A percentile compares a stretch with the other conserved stretches of the same genome.
Conservation (phyloP, 2,113 vertebrate species). For the Hyperopisus bebe region DNA sequence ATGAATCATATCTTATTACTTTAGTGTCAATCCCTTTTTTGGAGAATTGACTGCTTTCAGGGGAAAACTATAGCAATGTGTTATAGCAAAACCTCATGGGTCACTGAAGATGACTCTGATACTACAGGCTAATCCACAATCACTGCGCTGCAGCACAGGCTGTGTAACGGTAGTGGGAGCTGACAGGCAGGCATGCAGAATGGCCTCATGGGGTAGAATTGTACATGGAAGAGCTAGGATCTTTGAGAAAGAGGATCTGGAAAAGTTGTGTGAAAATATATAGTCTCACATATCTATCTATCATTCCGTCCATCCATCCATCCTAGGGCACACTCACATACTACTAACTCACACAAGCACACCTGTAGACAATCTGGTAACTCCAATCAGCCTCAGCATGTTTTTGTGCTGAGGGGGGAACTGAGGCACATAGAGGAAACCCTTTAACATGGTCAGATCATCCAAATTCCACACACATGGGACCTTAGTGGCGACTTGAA, state of each 20-base stretch:
- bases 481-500: neutral
- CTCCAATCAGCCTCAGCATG: neutral
- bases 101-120: neutral
- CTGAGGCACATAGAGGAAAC: neutral
- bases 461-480: neutral
- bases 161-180: neutral
- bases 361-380: neutral
- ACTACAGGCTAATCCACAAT: conserved; percentile 3
- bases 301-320: no score
- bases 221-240: neutral
- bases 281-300: no score
- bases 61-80: conserved; percentile 10
- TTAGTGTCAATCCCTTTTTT: neutral
- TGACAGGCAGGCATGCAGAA: neutral
- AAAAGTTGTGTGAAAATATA: neutral
- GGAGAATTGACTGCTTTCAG: conserved; percentile 18
- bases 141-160: neutral
- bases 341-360: neutral
- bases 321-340: no score
- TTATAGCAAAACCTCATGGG: neutral
- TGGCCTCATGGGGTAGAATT: neutral
- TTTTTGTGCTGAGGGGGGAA: neutral
- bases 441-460: neutral
- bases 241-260: neutral
- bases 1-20: neutral